These are phyloP conservation scores for Leucophenga maculata DNA, from an alignment of 2,888 invertebrate species.

Conservation along the genomic window DNA sequence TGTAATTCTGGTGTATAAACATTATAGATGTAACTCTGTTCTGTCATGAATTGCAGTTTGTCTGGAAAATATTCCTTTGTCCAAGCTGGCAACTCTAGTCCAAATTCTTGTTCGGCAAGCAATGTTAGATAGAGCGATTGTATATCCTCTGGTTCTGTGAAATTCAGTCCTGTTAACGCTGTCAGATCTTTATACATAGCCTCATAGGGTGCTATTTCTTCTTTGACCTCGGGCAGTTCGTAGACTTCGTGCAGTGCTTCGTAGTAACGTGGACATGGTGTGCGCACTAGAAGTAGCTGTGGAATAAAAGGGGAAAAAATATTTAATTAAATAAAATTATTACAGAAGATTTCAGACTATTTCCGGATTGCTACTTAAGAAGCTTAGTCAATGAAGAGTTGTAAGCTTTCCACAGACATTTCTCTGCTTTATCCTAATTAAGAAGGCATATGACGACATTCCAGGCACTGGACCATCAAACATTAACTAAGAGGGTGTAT, in stretches of 20 bases:
- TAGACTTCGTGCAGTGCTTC: constrained; percentile 74
- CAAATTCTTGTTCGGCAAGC: constrained; percentile 77
- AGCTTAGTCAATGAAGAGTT: too few relatives aligned
- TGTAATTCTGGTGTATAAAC: constrained; percentile 77
- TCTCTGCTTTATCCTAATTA: too few relatives aligned
- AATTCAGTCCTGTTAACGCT: constrained; percentile 74
- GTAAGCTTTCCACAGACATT: too few relatives aligned
- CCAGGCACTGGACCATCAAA: too few relatives aligned
- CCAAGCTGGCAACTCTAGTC: constrained; percentile 77
- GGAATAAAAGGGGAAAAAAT: constrained; percentile 28
- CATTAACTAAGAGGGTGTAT: too few relatives aligned
- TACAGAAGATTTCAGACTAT: too few relatives aligned
- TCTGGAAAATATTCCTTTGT: constrained; percentile 76
- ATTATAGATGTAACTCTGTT: constrained; percentile 76
- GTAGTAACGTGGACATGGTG: constrained; percentile 77
- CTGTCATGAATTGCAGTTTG: constrained; percentile 74
- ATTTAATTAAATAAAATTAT: too few relatives aligned
- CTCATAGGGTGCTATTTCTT: constrained; percentile 72
- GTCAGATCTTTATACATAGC: constrained; percentile 74
- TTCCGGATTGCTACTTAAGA: too few relatives aligned
- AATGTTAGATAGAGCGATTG: constrained; percentile 79
- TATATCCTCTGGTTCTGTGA: constrained; percentile 77
- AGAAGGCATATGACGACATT: too few relatives aligned
- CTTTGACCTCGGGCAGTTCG: constrained; percentile 72
- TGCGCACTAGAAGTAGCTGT: constrained; percentile 78